A percentile compares a stretch with the other conserved stretches of the same genome.
Conservation (phyloP, 2,888 invertebrate species). For the Ommatoiulus sabulosus region DNA sequence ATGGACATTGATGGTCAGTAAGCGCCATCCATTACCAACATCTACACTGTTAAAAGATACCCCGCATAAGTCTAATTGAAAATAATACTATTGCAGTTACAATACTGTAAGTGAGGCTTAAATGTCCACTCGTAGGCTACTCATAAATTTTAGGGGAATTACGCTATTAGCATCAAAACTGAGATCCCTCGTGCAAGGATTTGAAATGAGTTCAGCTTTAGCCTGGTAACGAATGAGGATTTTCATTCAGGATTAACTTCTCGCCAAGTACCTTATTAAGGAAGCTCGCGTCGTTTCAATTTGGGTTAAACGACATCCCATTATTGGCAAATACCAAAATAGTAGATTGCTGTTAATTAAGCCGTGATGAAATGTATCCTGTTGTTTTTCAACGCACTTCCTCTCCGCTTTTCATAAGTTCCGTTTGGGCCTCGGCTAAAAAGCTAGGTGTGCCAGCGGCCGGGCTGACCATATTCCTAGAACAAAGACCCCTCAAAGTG, state of each 20-base stretch:
- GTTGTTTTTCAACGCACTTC: neutral
- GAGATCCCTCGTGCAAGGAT: neutral
- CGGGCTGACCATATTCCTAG: conserved; percentile 39
- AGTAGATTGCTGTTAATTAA: conserved; percentile 18
- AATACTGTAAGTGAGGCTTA: neutral
- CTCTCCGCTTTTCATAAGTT: conserved; percentile 31
- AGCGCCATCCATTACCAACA: neutral
- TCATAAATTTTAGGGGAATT: neutral
- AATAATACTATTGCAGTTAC: neutral
- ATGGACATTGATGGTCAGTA: neutral
- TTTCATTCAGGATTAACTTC: neutral
- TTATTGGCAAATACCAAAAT: conserved; percentile 38
- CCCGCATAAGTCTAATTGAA: neutral
- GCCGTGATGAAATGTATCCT: conserved; percentile 4
- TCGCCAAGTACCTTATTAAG: neutral
- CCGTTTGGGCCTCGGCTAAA: neutral
- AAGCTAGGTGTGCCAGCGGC: conserved; percentile 17
- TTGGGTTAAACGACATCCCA: conserved; percentile 42
- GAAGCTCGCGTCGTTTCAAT: neutral
- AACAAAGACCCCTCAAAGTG: conserved; percentile 42
- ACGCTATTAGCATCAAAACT: neutral
- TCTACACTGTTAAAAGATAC: neutral
- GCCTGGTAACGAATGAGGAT: neutral
- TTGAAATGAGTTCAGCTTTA: neutral
- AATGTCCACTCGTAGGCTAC: neutral